phyloP scores from a whole-genome alignment of 2,888 invertebrate species.

The Eupithecia centaureata region DNA sequence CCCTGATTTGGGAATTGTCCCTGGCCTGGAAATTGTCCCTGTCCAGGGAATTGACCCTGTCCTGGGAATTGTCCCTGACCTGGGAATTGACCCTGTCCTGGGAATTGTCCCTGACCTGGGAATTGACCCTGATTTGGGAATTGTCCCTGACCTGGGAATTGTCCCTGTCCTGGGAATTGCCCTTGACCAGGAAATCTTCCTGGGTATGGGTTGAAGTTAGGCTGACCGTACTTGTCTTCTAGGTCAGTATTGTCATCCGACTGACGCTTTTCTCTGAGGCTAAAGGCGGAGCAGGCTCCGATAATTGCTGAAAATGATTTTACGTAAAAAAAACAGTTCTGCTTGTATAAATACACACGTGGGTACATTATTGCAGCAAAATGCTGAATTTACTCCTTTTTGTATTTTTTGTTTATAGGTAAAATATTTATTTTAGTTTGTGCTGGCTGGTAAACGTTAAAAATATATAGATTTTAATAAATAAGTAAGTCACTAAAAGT shows the following conservation, averaged over 20 bases:
- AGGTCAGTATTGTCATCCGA: conserved; percentile 46
- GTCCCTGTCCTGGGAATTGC: conserved; percentile 32
- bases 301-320: conserved; percentile 53
- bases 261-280: conserved; percentile 57
- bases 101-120: conserved; percentile 37
- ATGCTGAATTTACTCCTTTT: too few species aligned
- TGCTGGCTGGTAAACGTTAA: too few species aligned
- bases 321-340: not conserved
- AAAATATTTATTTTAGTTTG: too few species aligned
- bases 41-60: conserved; percentile 26
- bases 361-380: too few species aligned
- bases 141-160: conserved; percentile 34
- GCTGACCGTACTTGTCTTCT: conserved; percentile 64
- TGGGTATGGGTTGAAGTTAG: conserved; percentile 30
- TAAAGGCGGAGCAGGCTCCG: conserved; percentile 47
- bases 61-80: conserved; percentile 14
- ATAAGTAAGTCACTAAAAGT: not conserved
- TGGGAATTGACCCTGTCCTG: conserved; percentile 21
- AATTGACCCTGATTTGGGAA: conserved; percentile 17
- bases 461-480: too few species aligned
- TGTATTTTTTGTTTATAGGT: too few species aligned
- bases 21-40: not conserved
- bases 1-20: conserved; percentile 4
- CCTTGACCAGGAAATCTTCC: conserved; percentile 36
- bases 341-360: too few species aligned